Percentiles rank a stretch among this genome's conserved stretches.
Conservation (phyloP, 2,797 vertebrate genomes). For the Podarcis lilfordi region DNA sequence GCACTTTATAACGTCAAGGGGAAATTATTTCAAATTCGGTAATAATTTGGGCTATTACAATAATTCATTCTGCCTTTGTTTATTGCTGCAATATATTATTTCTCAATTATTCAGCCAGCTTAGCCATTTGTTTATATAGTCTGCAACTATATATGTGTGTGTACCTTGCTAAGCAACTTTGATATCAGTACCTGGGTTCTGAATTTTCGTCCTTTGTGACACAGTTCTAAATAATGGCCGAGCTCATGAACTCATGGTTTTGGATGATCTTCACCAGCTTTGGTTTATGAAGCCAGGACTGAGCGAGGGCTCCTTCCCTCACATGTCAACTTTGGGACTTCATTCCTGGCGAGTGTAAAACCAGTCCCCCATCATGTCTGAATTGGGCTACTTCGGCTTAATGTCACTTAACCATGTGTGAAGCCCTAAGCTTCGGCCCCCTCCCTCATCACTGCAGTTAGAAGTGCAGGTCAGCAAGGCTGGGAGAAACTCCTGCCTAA, state of each 20-base stretch:
- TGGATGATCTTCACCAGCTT: not conserved
- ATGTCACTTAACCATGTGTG: not conserved
- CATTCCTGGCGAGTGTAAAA: not conserved
- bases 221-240: not conserved
- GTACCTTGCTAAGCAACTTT: not conserved
- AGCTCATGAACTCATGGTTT: not conserved
- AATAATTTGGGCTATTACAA: not conserved
- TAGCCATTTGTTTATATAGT: not conserved
- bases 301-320: not conserved
- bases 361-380: not conserved
- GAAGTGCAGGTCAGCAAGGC: not conserved
- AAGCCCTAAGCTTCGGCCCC: not conserved
- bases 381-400: not conserved
- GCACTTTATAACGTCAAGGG: conserved; percentile 21
- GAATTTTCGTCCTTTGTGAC: not conserved
- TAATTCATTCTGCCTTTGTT: conserved; percentile 1
- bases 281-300: not conserved
- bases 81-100: not conserved
- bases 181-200: not conserved
- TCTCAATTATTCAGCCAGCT: not conserved
- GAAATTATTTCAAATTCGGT: conserved; percentile 17
- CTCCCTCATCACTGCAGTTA: not conserved
- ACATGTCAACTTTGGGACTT: not conserved
- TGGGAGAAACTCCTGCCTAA: not conserved
- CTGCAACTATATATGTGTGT: not conserved